phyloP scores from a whole-genome alignment of 2,113 vertebrate genomes.

The Syrrhaptes paradoxus region DNA sequence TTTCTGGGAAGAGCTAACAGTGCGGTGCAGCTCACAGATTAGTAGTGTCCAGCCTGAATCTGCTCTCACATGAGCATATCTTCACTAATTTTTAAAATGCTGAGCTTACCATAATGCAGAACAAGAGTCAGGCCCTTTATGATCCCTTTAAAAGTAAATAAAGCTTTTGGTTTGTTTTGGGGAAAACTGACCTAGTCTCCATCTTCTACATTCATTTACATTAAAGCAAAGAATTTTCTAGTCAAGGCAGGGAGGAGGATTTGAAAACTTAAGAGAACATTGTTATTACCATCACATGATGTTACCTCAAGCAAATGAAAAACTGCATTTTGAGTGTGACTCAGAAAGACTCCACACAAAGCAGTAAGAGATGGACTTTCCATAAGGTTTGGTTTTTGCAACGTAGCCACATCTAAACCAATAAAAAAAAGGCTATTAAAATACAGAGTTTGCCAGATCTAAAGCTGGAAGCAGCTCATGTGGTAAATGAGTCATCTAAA shows the following conservation, averaged over 20 bases:
- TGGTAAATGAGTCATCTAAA: conserved; percentile 53
- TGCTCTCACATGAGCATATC: not conserved
- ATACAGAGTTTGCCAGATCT: conserved; percentile 2
- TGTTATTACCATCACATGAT: not conserved
- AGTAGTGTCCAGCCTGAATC: not conserved
- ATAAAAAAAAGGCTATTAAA: conserved; percentile 17
- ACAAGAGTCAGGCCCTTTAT: not conserved
- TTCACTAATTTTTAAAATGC: not conserved
- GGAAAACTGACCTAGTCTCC: not conserved
- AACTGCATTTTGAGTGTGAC: conserved; percentile 7
- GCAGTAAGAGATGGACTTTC: not conserved
- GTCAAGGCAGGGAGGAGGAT: not conserved
- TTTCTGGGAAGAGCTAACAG: not conserved
- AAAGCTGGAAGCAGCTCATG: conserved; percentile 18
- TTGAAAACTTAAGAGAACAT: not conserved
- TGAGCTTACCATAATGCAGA: not conserved
- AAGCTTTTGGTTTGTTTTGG: not conserved
- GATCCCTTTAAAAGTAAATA: not conserved
- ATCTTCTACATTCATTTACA: not conserved
- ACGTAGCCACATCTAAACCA: conserved; percentile 10
- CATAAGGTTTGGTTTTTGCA: conserved; percentile 32
- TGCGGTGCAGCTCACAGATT: not conserved
- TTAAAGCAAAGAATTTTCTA: not conserved
- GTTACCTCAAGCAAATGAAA: conserved; percentile 3
- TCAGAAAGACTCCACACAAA: conserved; percentile 8